Percentiles rank a stretch among this genome's conserved stretches.
Conservation (phyloP, 2,888 invertebrate genomes). For the Patella caerulea region DNA sequence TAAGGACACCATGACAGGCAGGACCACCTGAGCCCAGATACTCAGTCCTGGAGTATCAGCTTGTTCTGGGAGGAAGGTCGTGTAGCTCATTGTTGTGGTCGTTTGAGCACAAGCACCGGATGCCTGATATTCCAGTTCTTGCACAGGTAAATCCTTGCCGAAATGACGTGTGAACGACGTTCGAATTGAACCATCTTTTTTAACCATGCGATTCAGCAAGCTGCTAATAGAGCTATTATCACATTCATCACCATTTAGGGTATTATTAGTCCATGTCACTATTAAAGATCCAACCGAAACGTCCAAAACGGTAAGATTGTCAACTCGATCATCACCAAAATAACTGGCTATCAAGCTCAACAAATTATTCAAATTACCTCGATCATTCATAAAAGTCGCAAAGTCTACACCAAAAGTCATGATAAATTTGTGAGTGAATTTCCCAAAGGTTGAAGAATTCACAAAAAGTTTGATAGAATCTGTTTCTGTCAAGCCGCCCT, state of each 20-base stretch:
- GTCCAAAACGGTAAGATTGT: conserved; percentile 37
- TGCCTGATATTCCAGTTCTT: conserved; percentile 28
- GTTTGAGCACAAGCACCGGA: conserved; percentile 34
- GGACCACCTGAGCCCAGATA: conserved; percentile 42
- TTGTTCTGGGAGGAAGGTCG: conserved; percentile 10
- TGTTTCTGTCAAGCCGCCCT: conserved; percentile 30
- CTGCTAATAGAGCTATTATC: conserved; percentile 33
- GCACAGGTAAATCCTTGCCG: conserved; percentile 28
- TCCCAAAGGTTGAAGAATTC: conserved; percentile 24
- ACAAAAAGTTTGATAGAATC: conserved; percentile 39
- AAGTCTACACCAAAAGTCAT: conserved; percentile 42
- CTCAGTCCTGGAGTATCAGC: conserved; percentile 28
- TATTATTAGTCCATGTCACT: conserved; percentile 47
- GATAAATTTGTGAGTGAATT: conserved; percentile 40
- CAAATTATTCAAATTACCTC: conserved; percentile 34
- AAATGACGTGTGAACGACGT: conserved; percentile 34
- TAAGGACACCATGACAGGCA: conserved; percentile 41
- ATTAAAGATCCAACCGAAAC: conserved; percentile 41
- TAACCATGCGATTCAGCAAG: conserved; percentile 32
- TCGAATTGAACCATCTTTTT: conserved; percentile 28
- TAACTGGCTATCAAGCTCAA: conserved; percentile 33
- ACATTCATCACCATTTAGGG: conserved; percentile 32
- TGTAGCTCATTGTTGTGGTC: conserved; percentile 15
- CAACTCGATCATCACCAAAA: conserved; percentile 31
- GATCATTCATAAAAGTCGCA: conserved; percentile 34